Evolutionary conservation across 2,888 invertebrate genomes (phyloP).

Genomic region (Notodonta dromedarius): DNA sequence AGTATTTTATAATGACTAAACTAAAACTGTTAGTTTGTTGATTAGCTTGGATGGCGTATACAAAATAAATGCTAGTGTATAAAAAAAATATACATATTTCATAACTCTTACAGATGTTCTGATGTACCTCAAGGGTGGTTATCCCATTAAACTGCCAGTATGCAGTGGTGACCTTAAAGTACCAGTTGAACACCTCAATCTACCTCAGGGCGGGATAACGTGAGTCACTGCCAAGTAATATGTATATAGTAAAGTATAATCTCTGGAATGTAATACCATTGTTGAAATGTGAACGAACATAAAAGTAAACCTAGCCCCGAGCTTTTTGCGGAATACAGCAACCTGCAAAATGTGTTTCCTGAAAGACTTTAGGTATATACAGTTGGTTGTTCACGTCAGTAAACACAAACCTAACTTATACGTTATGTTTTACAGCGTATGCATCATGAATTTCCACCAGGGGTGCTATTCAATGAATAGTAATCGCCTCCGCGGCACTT

Average conservation of each 20-base stretch:
- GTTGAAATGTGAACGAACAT: too few relatives aligned
- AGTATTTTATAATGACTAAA: slow-evolving; percentile 19
- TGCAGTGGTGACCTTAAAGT: slow-evolving; percentile 41
- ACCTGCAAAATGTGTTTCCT: too few relatives aligned
- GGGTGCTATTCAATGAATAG: slow-evolving; percentile 85
- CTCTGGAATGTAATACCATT: too few relatives aligned
- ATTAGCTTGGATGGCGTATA: too few relatives aligned
- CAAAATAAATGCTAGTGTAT: too few relatives aligned
- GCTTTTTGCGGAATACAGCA: too few relatives aligned
- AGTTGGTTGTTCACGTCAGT: background rate
- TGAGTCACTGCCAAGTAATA: slow-evolving; percentile 42
- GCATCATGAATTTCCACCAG: slow-evolving; percentile 80
- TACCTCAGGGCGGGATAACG: slow-evolving; percentile 60
- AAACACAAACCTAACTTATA: background rate
- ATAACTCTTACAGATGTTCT: slow-evolving; percentile 56
- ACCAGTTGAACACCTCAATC: slow-evolving; percentile 64
- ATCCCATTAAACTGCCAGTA: slow-evolving; percentile 51
- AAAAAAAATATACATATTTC: too few relatives aligned
- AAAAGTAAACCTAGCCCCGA: too few relatives aligned
- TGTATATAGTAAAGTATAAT: too few relatives aligned
- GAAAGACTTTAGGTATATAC: too few relatives aligned
- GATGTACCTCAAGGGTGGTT: slow-evolving; percentile 60
- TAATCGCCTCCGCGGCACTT: slow-evolving; percentile 79
- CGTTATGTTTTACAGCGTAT: slow-evolving; percentile 76
- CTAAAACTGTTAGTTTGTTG: too few relatives aligned